Evolutionary conservation across 2,888 invertebrate genomes (phyloP), one percentile per base, ranked within the genome.

Genomic region (Calliopum simillimum): DNA sequence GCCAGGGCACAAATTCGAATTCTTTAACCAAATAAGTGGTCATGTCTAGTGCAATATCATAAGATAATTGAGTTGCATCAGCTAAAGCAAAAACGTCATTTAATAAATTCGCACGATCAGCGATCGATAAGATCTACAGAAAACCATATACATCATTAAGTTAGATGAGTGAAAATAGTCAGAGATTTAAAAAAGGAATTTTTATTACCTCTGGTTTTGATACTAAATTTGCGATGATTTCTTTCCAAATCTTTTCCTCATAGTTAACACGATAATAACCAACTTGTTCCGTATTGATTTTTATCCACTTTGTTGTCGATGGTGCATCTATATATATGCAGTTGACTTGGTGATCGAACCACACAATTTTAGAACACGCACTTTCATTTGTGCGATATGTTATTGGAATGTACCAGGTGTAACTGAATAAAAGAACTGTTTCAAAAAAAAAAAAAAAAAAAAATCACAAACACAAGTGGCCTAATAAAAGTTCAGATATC

Each of bases 211-310:
- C 16, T 12, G 44, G 68, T 46, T 53, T 51, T 0, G 21, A 62
- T 1, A 71, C 46, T 21, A 90, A 81, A 33, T 87, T 80, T 0
- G 84, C 76, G 8, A 75, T 77, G 11, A 85, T 72, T 3, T 56
- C 67, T 14, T 84, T 74, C 96, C 96, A 96, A 76, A 91, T 88
- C 0, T 86, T 83, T 1, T 82, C 71, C 0, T 91, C 88, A 81
- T 97, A 97, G 82, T 95, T 95, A 0, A 97, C 94, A 67, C 96
- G 88, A 83, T 95, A 97, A 84, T 92, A 97, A 0, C 97, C 97
- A 14, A 92, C 87, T 88, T 96, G 94, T 71, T 92, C 88, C 56
- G 89, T 89, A 83, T 97, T 97, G 71, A 97, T 88, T 86, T 97
- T 97, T n/a, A 96, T 84, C 93, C 94, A 95, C 1, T 87, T 87